These are phyloP conservation scores for Melozone crissalis DNA, from an alignment of 2,113 vertebrate species.

Conservation along the genomic window DNA sequence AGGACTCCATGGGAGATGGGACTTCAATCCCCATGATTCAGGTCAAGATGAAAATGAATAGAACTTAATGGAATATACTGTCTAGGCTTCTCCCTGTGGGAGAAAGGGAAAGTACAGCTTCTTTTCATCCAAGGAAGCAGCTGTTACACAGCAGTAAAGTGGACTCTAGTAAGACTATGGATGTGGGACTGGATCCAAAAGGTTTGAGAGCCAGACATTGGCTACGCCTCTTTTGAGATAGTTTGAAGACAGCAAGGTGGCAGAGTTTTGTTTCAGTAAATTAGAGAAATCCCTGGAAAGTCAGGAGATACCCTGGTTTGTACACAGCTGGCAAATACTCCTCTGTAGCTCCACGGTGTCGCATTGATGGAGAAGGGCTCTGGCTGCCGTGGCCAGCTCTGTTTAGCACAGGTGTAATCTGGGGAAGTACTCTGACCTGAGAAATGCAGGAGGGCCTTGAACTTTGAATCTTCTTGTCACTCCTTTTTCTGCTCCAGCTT, in stretches of 20 bases:
- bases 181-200: not conserved
- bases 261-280: not conserved
- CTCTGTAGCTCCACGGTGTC: accelerated
- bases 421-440: not conserved
- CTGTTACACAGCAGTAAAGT: not conserved
- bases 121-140: not conserved
- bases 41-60: not conserved
- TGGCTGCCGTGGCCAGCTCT: not conserved
- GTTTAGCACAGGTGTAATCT: not conserved
- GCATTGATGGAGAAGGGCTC: not conserved
- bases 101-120: not conserved
- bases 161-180: not conserved
- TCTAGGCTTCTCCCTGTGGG: not conserved
- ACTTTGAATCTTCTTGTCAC: not conserved
- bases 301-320: not conserved
- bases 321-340: not conserved
- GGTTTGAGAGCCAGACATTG: not conserved
- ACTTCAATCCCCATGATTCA: not conserved
- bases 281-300: not conserved
- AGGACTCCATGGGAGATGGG: not conserved
- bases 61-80: not conserved
- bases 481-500: not conserved
- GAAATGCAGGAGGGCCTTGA: not conserved
- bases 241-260: not conserved
- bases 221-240: not conserved